Base-by-base conservation (phyloP, 2,888 invertebrate species). In the Drosophila nr. perissopoda region DNA sequence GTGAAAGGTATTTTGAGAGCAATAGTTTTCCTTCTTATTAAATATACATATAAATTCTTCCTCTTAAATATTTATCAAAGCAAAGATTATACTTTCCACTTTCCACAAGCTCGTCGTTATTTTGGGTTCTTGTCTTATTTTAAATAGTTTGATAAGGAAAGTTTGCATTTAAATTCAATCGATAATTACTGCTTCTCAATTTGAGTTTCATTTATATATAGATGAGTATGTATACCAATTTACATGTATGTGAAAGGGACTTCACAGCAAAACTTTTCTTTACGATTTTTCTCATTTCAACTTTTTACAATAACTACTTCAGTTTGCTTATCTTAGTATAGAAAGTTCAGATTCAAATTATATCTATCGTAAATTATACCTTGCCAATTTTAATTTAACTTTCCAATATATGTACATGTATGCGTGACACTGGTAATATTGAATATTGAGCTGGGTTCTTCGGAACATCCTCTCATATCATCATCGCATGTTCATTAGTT, bases 401-500 rank as follows among this genome's bases (percentile, higher is more conserved):
- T 38, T 1, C 38, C n/a, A 1, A 1, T 8, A 1, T n/a, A 18
- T 29, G n/a, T n/a, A n/a, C n/a, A n/a, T n/a, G n/a, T n/a, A 21
- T 53, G 16, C 18, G 25, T 27, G 25, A 18, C 34, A 18, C 36
- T 36, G 11, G 18, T 54, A 4, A 27, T 18, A 25, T 49, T 49
- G 45, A 42, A 27, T 52, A 13, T 52, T 31, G 33, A 48, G 36
- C 25, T 40, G 54, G 72, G 42, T 36, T n/a, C 11, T 49, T 29
- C 18, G 29, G 3, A 25, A 11, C 45, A 58, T 58, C 36, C 59
- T 54, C 27, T 11, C 57, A 59, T 61, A 27, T 45, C 25, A 53
- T 16, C 25, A 45, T 45, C 25, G 45, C 54, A 27, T 40, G 48
- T 45, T 73, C 33, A 77, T 73, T 68, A 60, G 62, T 53, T 65